These are phyloP conservation scores for Cataglyphis rosenhaueri DNA, from an alignment of 2,888 invertebrate genomes.

Conservation along the genomic window DNA sequence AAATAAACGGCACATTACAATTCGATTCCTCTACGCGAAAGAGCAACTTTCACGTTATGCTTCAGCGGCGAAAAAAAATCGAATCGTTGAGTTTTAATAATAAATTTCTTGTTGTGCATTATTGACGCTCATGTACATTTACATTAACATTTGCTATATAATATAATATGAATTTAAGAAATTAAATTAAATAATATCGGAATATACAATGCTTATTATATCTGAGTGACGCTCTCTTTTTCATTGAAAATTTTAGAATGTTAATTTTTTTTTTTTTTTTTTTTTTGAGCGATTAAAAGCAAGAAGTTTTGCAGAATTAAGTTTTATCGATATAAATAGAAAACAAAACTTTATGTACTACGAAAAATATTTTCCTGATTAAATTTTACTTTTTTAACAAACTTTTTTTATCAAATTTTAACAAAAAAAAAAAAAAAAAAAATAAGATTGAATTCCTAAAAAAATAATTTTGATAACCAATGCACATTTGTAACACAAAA, in stretches of 20 bases:
- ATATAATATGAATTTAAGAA: not conserved
- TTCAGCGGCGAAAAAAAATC: slow-evolving; percentile 32
- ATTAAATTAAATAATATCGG: not conserved
- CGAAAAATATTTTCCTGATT: not conserved
- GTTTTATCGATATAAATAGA: not conserved
- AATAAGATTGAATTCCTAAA: not conserved
- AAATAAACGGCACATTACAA: slow-evolving; percentile 52
- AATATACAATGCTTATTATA: not conserved
- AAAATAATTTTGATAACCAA: not conserved
- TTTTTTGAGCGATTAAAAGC: not conserved
- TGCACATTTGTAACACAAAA: not conserved
- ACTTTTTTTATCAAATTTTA: slow-evolving; percentile 23
- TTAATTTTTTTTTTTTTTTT: not conserved
- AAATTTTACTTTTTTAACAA: not conserved
- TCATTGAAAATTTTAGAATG: not conserved
- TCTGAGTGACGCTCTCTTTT: not conserved
- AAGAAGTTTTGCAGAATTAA: not conserved
- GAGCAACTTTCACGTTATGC: slow-evolving; percentile 63
- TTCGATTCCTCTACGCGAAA: slow-evolving; percentile 34
- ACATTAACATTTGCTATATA: not conserved
- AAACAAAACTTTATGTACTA: not conserved
- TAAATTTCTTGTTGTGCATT: slow-evolving; percentile 6
- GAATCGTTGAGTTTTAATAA: slow-evolving; percentile 33
- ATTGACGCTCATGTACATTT: not conserved
- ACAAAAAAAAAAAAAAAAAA: not conserved